These are phyloP conservation scores for Pandion haliaetus DNA, from an alignment of 2,113 vertebrate species.

Conservation along the genomic window DNA sequence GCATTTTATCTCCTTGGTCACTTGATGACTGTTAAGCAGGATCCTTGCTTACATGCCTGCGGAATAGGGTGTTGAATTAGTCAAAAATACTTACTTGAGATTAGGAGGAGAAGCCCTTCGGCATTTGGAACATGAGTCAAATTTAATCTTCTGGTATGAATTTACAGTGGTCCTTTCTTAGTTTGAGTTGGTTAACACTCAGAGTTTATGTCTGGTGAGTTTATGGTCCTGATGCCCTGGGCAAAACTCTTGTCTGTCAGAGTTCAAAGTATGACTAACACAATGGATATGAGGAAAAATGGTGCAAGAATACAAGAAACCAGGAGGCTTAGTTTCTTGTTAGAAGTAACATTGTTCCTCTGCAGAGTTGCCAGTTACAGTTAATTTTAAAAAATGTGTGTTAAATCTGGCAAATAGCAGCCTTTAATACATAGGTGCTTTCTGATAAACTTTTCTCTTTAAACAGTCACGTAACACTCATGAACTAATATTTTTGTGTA, in stretches of 20 bases:
- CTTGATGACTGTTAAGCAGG: not conserved
- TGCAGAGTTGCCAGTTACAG: not conserved
- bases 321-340: not conserved
- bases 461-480: constrained; percentile 17
- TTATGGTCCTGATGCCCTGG: not conserved
- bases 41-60: not conserved
- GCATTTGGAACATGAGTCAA: not conserved
- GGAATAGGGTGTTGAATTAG: not conserved
- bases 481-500: constrained; percentile 49
- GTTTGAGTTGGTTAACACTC: not conserved
- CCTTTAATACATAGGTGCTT: not conserved
- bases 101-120: not conserved
- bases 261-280: not conserved
- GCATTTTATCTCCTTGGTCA: not conserved
- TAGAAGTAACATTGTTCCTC: not conserved
- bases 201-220: not conserved
- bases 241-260: not conserved
- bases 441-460: constrained; percentile 11
- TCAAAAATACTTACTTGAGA: not conserved
- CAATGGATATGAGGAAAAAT: not conserved
- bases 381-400: not conserved
- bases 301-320: not conserved
- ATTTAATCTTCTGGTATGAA: not conserved
- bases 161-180: not conserved
- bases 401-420: not conserved